phyloP scores from a whole-genome alignment of 2,888 invertebrate species.

The Onthophagus sagittarius region DNA sequence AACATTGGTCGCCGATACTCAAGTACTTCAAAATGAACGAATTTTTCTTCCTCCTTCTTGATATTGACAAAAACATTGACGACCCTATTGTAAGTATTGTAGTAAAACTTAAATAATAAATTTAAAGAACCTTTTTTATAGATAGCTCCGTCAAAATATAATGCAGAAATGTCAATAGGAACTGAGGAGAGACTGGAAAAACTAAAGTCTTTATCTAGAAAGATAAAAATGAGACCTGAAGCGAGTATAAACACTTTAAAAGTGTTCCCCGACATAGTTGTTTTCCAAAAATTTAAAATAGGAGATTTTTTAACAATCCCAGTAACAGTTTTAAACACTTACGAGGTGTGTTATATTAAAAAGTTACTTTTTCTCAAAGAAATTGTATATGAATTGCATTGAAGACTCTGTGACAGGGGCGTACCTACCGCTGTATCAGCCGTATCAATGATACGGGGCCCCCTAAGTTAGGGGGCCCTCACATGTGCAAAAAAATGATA shows the following conservation, averaged over 20 bases:
- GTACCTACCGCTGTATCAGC: no score
- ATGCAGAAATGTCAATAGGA: constrained; percentile 39
- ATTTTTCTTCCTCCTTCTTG: constrained; percentile 1
- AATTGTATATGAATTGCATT: no score
- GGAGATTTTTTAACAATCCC: constrained; percentile 52
- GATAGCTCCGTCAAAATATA: constrained; percentile 42
- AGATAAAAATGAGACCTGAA: constrained; percentile 21
- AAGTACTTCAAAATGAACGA: constrained; percentile 9
- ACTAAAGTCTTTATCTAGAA: constrained; percentile 33
- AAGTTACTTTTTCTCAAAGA: not conserved
- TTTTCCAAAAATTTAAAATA: constrained; percentile 59
- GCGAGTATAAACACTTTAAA: constrained; percentile 23
- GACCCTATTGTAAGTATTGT: not conserved
- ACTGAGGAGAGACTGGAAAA: constrained; percentile 40
- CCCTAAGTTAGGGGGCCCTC: no score
- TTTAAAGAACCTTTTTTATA: constrained; percentile 25
- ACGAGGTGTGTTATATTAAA: constrained; percentile 49
- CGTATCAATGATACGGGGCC: no score
- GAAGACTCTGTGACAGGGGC: no score
- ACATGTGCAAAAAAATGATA: no score
- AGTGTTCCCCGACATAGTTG: constrained; percentile 52
- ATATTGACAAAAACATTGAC: not conserved
- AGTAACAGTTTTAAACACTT: constrained; percentile 55
- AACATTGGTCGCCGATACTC: constrained; percentile 7
- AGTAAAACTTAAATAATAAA: not conserved